Conservation (phyloP, 2,797 vertebrate genomes). For the Glossophaga mutica region DNA sequence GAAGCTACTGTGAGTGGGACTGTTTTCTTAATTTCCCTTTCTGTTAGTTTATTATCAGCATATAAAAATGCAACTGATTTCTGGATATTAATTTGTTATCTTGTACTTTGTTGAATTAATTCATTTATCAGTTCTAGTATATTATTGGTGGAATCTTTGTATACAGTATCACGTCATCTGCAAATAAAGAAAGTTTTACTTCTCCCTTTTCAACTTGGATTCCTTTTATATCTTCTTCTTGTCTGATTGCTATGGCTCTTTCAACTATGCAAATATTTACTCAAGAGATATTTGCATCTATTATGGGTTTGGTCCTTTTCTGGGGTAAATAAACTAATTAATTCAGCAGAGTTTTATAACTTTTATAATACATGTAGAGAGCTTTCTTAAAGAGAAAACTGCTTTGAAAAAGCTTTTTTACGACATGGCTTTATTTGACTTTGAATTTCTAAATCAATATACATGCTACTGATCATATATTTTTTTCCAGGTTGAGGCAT, state of each 20-base stretch:
- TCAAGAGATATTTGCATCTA: not conserved
- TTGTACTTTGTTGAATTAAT: not conserved
- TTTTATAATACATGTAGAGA: not conserved
- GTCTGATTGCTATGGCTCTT: not conserved
- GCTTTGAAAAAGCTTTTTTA: not conserved
- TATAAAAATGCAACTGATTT: not conserved
- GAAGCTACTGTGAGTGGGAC: not conserved
- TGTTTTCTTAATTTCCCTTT: not conserved
- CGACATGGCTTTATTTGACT: conserved; percentile 37
- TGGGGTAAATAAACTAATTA: not conserved
- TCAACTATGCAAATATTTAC: not conserved
- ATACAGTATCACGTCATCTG: not conserved
- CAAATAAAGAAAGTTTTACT: not conserved
- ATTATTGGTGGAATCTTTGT: not conserved
- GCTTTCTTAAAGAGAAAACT: not conserved
- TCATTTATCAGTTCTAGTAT: not conserved
- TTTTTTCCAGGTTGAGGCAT: conserved; percentile 28
- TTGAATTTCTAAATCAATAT: conserved; percentile 31
- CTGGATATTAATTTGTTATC: not conserved
- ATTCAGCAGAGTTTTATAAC: not conserved
- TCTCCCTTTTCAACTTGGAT: not conserved
- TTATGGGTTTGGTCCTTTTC: not conserved
- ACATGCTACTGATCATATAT: conserved; percentile 31
- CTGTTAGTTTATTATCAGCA: not conserved
- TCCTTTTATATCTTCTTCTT: not conserved